Evolutionary conservation across 1,140 invertebrate species (phyloP), one percentile per base, ranked within the genome.

Genomic region (Meloidogyne exigua): DNA sequence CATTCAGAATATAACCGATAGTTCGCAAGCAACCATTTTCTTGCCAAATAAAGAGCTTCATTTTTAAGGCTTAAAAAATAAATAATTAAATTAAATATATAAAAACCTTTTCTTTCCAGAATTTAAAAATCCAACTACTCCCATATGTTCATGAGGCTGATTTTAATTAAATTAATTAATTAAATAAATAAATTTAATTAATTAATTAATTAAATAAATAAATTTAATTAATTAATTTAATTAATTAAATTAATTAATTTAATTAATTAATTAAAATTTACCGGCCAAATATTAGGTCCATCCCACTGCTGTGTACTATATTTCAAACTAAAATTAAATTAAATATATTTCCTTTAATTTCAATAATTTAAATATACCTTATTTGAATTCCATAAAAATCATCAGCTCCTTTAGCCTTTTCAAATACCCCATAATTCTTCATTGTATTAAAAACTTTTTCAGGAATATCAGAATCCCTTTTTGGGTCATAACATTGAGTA

Each of bases 211-310:
- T n/a, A 3, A 9, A 18, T 39, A 2, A 69, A 42, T 65, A 21
- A 26, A 57, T 15, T 18, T 9, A 57, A 42, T 74, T 70, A 26
- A 70, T 7, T 5, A 15, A 28, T 15, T n/a, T 2, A 9, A 18
- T n/a, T n/a, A n/a, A n/a, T n/a, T n/a, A 66, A 42, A 62, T 39
- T 11, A 69, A 42, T 65, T 71, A 26, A 57, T 15, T 18, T 9
- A 57, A 42, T 74, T 70, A 26, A 70, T 7, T 5, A 15, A 28
- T 15, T n/a, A 3, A 9, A 18, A 57, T 5, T 75, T 44, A 73
- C 65, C 74, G 74, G 74, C 74, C 74, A 75, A 32, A 73, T 62
- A n/a, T 75, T 75, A 12, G 21, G 36, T 23, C 18, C 57, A 36
- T 75, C 74, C 74, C 74, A 75, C 10, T 75, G 74, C n/a, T 76